Conservation (phyloP, 2,797 vertebrate species). For the Ceyx erithaca region DNA sequence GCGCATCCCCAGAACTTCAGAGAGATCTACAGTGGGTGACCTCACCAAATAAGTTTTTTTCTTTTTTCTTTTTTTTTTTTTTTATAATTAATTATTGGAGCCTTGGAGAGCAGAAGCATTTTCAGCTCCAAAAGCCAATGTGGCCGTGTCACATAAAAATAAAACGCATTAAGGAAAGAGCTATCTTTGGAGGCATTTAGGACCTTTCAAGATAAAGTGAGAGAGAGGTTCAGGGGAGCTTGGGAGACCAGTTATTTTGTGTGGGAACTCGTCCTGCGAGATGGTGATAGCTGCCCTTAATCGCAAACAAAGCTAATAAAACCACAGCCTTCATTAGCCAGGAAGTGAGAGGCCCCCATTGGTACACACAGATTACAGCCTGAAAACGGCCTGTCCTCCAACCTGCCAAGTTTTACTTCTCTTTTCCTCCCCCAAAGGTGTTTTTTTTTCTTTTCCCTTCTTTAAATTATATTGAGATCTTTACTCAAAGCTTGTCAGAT, state of each 20-base stretch:
- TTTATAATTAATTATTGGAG: conserved; percentile 54
- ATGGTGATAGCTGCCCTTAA: conserved; percentile 85
- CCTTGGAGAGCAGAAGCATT: conserved; percentile 38
- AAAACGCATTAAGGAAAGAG: conserved; percentile 51
- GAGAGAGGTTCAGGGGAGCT: conserved; percentile 69
- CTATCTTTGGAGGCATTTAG: conserved; percentile 62
- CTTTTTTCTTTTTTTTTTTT: neutral
- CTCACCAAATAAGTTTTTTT: conserved; percentile 55
- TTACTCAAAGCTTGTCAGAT: neutral
- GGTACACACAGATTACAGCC: conserved; percentile 74
- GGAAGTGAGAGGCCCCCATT: conserved; percentile 78
- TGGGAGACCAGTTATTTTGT: conserved; percentile 78
- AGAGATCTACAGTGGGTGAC: conserved; percentile 7
- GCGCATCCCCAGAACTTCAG: conserved; percentile 31
- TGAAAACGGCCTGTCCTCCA: conserved; percentile 73
- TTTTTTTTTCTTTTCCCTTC: neutral
- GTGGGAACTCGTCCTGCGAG: conserved; percentile 82
- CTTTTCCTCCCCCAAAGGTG: conserved; percentile 61
- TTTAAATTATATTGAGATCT: conserved; percentile 22
- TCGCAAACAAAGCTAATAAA: conserved; percentile 79
- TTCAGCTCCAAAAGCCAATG: conserved; percentile 51
- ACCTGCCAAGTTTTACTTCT: conserved; percentile 77
- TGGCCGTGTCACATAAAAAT: conserved; percentile 34
- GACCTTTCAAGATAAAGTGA: conserved; percentile 52
- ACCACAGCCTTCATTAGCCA: conserved; percentile 78